A percentile compares a stretch with the other conserved stretches of the same genome.
Conservation (phyloP, 2,888 invertebrate species). For the Microchrysa polita region DNA sequence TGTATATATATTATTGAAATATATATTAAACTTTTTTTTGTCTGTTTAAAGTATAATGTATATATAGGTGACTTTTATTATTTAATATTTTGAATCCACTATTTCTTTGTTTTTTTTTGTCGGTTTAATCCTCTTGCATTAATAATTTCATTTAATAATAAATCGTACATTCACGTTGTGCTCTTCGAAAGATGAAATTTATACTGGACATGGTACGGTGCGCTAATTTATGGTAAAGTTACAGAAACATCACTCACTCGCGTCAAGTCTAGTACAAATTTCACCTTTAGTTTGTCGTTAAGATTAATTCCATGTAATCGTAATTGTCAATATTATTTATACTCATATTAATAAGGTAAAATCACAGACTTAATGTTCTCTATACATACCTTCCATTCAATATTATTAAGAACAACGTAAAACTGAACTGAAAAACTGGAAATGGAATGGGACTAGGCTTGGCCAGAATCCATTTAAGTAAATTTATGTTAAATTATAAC, state of each 20-base stretch:
- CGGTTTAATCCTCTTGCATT: neutral
- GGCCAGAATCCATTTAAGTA: neutral
- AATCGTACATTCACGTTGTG: slow-evolving; percentile 49
- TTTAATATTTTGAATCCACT: slow-evolving; percentile 35
- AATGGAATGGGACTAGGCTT: slow-evolving; percentile 11
- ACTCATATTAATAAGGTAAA: slow-evolving; percentile 48
- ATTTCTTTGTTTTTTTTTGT: slow-evolving; percentile 9
- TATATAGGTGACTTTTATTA: slow-evolving; percentile 36
- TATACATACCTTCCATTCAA: slow-evolving; percentile 47
- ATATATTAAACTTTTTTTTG: slow-evolving; percentile 12
- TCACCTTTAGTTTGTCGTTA: slow-evolving; percentile 43
- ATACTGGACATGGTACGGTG: slow-evolving; percentile 34
- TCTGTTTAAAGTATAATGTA: slow-evolving; percentile 28
- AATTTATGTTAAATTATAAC: slow-evolving; percentile 10
- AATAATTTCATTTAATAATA: slow-evolving; percentile 32
- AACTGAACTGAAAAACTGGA: slow-evolving; percentile 10
- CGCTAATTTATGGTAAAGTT: neutral
- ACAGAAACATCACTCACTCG: neutral
- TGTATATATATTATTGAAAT: slow-evolving; percentile 31
- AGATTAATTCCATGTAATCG: slow-evolving; percentile 44
- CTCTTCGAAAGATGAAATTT: slow-evolving; percentile 48
- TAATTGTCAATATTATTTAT: slow-evolving; percentile 47
- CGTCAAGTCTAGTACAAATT: slow-evolving; percentile 45
- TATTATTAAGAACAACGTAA: neutral
- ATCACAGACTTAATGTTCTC: slow-evolving; percentile 51